phyloP scores from a whole-genome alignment of 2,888 invertebrate genomes.

The Euplexia lucipara region DNA sequence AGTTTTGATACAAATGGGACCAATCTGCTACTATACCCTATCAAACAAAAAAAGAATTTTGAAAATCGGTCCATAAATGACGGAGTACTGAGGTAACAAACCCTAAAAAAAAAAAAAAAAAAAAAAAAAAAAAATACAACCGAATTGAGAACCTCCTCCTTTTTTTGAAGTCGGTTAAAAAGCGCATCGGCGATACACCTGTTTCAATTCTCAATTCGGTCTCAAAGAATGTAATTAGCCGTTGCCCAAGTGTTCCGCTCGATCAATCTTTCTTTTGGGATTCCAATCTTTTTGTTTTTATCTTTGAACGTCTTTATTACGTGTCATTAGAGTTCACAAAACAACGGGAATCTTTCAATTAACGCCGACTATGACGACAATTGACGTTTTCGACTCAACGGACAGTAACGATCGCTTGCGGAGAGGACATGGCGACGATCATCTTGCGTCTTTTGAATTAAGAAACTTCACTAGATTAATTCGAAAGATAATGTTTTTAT shows the following conservation, averaged over 20 bases:
- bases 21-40: no score
- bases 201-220: slow-evolving; percentile 55
- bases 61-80: no score
- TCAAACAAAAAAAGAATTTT: no score
- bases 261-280: slow-evolving; percentile 64
- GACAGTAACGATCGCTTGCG: slow-evolving; percentile 63
- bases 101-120: no score
- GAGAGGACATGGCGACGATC: slow-evolving; percentile 20
- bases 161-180: no score
- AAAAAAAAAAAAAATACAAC: no score
- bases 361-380: slow-evolving; percentile 72
- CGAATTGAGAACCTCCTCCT: no score
- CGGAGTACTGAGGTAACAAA: no score
- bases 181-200: slow-evolving; percentile 48
- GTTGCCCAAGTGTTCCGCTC: slow-evolving; percentile 54
- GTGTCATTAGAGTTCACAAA: slow-evolving; percentile 63
- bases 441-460: slow-evolving; percentile 53
- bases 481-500: slow-evolving; percentile 40
- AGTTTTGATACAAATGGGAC: no score
- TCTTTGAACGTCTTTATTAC: slow-evolving; percentile 69
- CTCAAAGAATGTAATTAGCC: slow-evolving; percentile 61
- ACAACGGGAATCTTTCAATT: slow-evolving; percentile 72
- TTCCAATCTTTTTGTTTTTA: slow-evolving; percentile 64
- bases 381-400: slow-evolving; percentile 74
- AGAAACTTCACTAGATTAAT: slow-evolving; percentile 50